phyloP scores from a whole-genome alignment of 2,888 invertebrate genomes.

The Trissolcus brochymenae region DNA sequence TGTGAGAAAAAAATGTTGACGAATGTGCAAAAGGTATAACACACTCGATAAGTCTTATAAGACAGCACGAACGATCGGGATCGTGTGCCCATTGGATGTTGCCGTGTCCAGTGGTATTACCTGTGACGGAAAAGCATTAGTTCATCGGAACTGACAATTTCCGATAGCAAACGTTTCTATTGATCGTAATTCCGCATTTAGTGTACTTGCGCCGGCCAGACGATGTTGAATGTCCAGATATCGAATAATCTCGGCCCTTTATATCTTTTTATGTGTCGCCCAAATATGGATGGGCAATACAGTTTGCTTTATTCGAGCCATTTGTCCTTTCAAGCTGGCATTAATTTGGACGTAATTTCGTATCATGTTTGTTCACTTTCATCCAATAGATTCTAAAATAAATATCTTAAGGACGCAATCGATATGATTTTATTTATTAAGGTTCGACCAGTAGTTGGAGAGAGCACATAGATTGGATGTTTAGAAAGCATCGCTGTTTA shows the following conservation, averaged over 20 bases:
- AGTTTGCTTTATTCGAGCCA: slow-evolving; percentile 30
- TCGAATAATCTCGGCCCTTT: slow-evolving; percentile 51
- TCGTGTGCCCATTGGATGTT: slow-evolving; percentile 38
- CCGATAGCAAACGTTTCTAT: slow-evolving; percentile 71
- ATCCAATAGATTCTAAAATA: neutral
- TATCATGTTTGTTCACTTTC: slow-evolving; percentile 11
- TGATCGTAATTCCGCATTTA: slow-evolving; percentile 70
- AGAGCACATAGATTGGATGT: no score
- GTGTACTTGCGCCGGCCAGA: slow-evolving; percentile 51
- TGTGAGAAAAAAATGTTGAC: slow-evolving; percentile 14
- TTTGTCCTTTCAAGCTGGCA: slow-evolving; percentile 34
- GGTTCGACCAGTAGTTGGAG: no score
- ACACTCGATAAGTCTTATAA: slow-evolving; percentile 39
- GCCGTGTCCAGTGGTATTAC: slow-evolving; percentile 62
- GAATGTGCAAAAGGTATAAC: slow-evolving; percentile 31
- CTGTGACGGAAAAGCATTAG: slow-evolving; percentile 72
- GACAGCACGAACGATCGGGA: slow-evolving; percentile 32
- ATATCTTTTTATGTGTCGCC: slow-evolving; percentile 39
- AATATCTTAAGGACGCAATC: no score
- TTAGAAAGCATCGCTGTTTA: neutral
- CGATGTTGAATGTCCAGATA: slow-evolving; percentile 49
- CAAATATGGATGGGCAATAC: slow-evolving; percentile 26
- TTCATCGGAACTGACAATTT: slow-evolving; percentile 72
- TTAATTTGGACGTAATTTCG: slow-evolving; percentile 29
- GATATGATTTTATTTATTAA: no score